Evolutionary conservation across 1,140 invertebrate genomes (phyloP).

Genomic region (Dufourea novaeangliae): DNA sequence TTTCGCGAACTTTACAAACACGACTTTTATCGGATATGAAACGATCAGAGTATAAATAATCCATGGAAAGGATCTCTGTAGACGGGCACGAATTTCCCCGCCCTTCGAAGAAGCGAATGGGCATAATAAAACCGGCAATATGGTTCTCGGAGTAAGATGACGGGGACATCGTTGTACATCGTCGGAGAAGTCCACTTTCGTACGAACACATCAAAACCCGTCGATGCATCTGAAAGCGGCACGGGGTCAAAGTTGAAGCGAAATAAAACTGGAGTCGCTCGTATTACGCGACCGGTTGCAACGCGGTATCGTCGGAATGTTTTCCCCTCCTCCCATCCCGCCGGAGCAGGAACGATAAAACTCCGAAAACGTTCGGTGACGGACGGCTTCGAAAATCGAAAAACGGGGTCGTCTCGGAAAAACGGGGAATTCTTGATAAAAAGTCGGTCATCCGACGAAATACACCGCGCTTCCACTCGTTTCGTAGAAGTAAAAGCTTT

Average conservation of each 20-base stretch:
- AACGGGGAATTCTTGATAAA: background rate
- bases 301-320: constrained; percentile 3
- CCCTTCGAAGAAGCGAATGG: background rate
- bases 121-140: constrained; percentile 1
- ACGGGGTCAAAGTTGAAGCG: background rate
- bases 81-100: background rate
- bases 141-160: background rate
- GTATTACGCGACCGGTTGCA: constrained; percentile 7
- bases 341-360: constrained; percentile 10
- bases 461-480: background rate
- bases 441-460: background rate
- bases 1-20: background rate
- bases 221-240: background rate
- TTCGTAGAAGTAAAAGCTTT: too few species aligned
- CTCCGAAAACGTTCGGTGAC: background rate
- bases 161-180: background rate
- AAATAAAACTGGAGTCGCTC: constrained; percentile 21
- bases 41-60: background rate
- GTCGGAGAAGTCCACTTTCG: background rate
- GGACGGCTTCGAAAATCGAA: background rate
- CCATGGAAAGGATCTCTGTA: background rate
- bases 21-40: background rate
- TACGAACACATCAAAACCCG: constrained; percentile 3
- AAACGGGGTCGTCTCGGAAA: background rate
- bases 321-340: too few species aligned